Base-by-base conservation (phyloP, 53 echinoderm and acorn worm genomes). In the Actinopyga echinites region DNA sequence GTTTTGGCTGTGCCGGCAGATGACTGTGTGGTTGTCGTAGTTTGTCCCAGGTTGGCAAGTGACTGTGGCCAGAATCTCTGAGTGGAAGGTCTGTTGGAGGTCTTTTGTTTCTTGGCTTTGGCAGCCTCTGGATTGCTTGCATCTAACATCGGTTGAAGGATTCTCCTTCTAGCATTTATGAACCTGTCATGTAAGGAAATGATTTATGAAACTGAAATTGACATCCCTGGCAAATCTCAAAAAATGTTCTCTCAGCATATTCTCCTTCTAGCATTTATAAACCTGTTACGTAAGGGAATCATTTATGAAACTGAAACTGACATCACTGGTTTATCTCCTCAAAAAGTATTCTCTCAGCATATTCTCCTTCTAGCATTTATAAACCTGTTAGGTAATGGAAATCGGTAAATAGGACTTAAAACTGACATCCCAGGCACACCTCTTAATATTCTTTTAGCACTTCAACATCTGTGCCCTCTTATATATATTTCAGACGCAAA, bases 11-110 rank as follows among this genome's bases (percentile, higher is more conserved):
- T 67, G 44, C 89, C 89, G 13, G 89, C 89, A 8, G 80, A 58
- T 4, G 80, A 45, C 58, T 88, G 87, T 64, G 83, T 85, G 30
- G 90, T 90, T 29, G 69, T n/a, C 2, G 85, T 89, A 0, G 90
- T 85, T 35, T 92, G 91, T 43, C 95, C 91, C 20, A 99, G 89
- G 74, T 94, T 95, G 55, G 99, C 99, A 42, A 99, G 88, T 29
- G 99, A 99, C 80, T 99, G 94, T 9, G 99, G 94, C 99, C 99
- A 99, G 87, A 99, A 99, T 26, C 99, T 83, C 82, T 99, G 99
- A 22, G 94, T 99, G 5, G 96, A 96, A 24, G 99, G 99, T 83
- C 99, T 83, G 75, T 90, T 94, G 85, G 94, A 90, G 23, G 90
- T 99, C 86, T 99, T 99, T 58, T 90, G 90, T 86, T 99, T 99